phyloP scores from a whole-genome alignment of 2,113 vertebrate species.

The Chaenocephalus aceratus region DNA sequence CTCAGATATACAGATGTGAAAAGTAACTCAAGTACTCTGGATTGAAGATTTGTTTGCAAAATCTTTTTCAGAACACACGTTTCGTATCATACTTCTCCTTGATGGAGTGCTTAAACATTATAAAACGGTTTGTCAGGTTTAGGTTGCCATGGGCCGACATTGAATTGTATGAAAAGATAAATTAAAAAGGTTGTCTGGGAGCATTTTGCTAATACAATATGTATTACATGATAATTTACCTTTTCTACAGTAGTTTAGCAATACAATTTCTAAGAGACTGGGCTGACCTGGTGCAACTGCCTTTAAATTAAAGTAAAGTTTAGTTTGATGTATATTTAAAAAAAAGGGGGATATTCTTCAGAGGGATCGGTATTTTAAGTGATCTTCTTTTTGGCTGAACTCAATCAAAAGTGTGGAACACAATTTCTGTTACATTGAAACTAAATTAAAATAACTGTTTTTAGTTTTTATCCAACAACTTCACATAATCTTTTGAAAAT shows the following conservation, averaged over 20 bases:
- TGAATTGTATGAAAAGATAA: too few species aligned
- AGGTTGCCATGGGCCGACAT: background rate
- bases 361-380: background rate
- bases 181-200: too few species aligned
- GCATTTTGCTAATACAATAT: too few species aligned
- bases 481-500: too few species aligned
- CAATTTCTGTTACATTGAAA: too few species aligned
- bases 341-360: background rate
- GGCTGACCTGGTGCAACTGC: background rate
- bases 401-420: background rate
- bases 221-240: too few species aligned
- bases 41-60: background rate
- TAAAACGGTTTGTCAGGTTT: too few species aligned
- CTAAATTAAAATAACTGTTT: too few species aligned
- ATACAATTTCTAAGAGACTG: background rate
- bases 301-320: background rate
- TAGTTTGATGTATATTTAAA: background rate
- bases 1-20: background rate
- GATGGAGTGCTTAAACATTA: background rate
- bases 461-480: too few species aligned
- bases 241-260: background rate
- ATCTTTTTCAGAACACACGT: background rate
- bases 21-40: background rate
- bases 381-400: too few species aligned
- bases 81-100: background rate